These are phyloP conservation scores for Zapornia atra DNA, from an alignment of 2,113 vertebrate species.

Conservation along the genomic window DNA sequence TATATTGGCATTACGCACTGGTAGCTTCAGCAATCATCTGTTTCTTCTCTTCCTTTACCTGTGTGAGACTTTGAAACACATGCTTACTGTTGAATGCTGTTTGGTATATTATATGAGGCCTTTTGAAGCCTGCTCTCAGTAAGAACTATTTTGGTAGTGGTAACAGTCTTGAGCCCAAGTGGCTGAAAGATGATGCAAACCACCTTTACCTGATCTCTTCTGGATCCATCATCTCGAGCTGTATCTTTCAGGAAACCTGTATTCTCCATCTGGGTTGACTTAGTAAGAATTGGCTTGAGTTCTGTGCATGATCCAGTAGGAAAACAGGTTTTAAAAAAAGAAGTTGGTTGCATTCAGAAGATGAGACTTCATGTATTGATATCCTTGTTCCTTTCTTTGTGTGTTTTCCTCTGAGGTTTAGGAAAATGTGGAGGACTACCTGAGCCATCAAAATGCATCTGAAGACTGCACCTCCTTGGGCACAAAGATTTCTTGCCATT, in stretches of 20 bases:
- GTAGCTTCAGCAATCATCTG: neutral
- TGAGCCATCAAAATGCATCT: neutral
- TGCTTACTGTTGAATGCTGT: neutral
- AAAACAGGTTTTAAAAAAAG: neutral
- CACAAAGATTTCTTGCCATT: neutral
- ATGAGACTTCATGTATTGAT: rapidly evolving
- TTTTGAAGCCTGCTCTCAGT: neutral
- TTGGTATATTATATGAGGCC: neutral
- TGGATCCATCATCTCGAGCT: neutral
- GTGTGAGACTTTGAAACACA: neutral
- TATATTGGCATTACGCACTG: no score
- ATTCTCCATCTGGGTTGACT: neutral
- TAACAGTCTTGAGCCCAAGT: neutral
- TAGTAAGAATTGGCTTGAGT: neutral
- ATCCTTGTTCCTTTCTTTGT: neutral
- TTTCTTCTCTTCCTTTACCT: neutral
- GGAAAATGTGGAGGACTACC: neutral
- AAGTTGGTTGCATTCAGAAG: neutral
- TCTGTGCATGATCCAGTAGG: neutral
- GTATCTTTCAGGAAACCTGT: neutral
- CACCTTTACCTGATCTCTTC: neutral
- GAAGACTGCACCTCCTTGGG: rapidly evolving
- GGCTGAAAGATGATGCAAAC: neutral
- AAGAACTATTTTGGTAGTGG: neutral
- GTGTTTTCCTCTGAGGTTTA: neutral